Evolutionary conservation across 2,888 invertebrate species (phyloP), one percentile per base, ranked within the genome.

Genomic region (Brachycybe producta): DNA sequence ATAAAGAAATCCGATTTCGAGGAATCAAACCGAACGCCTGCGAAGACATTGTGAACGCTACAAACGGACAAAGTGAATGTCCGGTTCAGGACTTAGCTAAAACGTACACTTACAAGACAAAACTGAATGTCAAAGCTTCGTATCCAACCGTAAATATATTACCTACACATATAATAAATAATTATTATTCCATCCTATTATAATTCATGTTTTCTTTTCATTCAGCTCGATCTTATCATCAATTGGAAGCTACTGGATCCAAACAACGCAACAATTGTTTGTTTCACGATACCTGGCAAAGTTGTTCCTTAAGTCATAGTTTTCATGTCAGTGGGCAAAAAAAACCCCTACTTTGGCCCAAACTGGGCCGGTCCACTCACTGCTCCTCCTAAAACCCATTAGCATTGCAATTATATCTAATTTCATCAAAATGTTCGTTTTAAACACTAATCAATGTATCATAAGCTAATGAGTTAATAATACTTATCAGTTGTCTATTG

Each of bases 21-120:
- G 43, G 43, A 5, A 30, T 43, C 28, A 43, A 27, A 26, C 43
- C 43, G 30, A 43, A 43, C 13, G 43, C 43, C 4, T 43, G 43
- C 19, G 43, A 43, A 28, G 21, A 43, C 43, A 43, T 43, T 17
- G 13, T 43, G 17, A 30, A 43, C 28, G 43, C 26, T 21, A 28
- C 15, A 7, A n/a, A n/a, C n/a, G 43, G 43, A 3, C 13, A 15
- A 13, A 27, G 28, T 3, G n/a, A 28, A 21, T 43, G 43, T 15
- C 43, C 43, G 19, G 13, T 43, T 19, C 26, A 24, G 15, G 30
- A 43, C 28, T 7, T 43, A 13, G 21, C 43, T 1, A 27, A n/a
- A 8, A 15, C 43, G 19, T 7, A 28, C 27, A 43, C 28, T 2
- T 43, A 43, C 28, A 43, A 43, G 13, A 43, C 26, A 7, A 43